Percentiles rank a stretch among this genome's conserved stretches.
phyloP scores from a whole-genome alignment of 2,113 vertebrate genomes.

The Regulus satrapa region DNA sequence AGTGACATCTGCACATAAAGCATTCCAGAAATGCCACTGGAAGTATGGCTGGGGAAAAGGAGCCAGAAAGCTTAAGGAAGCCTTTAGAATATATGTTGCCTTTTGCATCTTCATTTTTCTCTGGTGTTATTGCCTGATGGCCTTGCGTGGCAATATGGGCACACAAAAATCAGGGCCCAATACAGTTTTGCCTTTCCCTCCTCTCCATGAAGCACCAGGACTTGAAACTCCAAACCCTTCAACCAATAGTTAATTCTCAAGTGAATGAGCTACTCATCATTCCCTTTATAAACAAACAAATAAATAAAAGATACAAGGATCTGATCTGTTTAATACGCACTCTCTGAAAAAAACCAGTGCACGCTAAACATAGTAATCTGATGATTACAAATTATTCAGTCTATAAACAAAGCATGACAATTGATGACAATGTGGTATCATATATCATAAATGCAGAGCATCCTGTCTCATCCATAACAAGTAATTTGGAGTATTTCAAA shows the following conservation, averaged over 20 bases:
- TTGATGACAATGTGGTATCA: conserved; percentile 56
- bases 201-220: neutral
- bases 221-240: neutral
- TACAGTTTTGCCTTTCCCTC: neutral
- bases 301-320: conserved; percentile 34
- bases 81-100: neutral
- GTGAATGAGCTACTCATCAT: neutral
- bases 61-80: neutral
- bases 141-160: neutral
- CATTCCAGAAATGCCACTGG: neutral
- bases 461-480: conserved; percentile 35
- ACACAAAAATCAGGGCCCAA: neutral
- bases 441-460: conserved; percentile 34
- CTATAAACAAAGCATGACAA: conserved; percentile 66
- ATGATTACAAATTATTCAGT: conserved; percentile 66
- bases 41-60: neutral
- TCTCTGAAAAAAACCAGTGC: neutral
- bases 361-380: conserved; percentile 68
- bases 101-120: neutral
- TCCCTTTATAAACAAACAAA: conserved; percentile 37
- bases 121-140: neutral
- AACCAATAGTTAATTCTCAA: conserved; percentile 1
- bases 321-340: conserved; percentile 14
- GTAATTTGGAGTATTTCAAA: conserved; percentile 41
- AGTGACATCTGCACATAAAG: neutral